Base-by-base conservation (phyloP, 2,797 vertebrate species). In the Siniperca scherzeri region DNA sequence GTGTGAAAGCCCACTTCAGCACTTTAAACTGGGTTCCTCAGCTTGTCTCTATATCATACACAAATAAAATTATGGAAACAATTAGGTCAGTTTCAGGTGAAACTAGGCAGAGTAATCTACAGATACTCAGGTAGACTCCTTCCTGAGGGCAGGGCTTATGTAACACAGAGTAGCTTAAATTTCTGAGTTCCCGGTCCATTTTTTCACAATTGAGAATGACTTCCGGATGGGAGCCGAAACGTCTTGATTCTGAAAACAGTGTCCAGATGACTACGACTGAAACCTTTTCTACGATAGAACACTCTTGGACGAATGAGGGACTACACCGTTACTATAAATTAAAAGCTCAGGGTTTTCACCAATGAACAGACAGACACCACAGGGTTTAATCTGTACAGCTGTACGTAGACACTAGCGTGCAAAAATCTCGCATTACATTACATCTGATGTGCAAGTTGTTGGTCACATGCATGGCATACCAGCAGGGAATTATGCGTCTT, bases 381-480 rank as follows among this genome's bases (percentile, higher is more conserved):
- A 22, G 11, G 3, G 22, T 55, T 67, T 57, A 13, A 56, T 62
- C 59, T 40, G 14, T 40, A 11, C 74, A 85, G 75, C 80, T 88
- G 76, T 68, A 21, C 0, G 4, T 8, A 72, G 42, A 86, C 68
- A 65, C 16, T 52, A 8, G 74, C 27, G 38, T 73, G 82, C 38
- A 80, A 66, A 87, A 67, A 69, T 13, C 19, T 61, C 60, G 12
- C 16, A 9, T 69, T 81, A 87, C 64, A 73, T 67, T 16, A 56
- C 50, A 74, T 77, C 55, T 80, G 64, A 87, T 33, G 65, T 76
- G 75, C 6, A 11, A 67, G 70, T 86, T 77, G 66, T 85, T 40
- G 81, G 88, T 93, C 94, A 93, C 93, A 93, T 93, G 92, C 76
- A 42, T 48, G 62, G 87, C 88, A 94, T 92, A 91, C 88, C 89